Evolutionary conservation across 35 echinoderm and acorn worm species (phyloP), one percentile per base, ranked within the genome.

Genomic region (Strongylocentrotus purpuratus): DNA sequence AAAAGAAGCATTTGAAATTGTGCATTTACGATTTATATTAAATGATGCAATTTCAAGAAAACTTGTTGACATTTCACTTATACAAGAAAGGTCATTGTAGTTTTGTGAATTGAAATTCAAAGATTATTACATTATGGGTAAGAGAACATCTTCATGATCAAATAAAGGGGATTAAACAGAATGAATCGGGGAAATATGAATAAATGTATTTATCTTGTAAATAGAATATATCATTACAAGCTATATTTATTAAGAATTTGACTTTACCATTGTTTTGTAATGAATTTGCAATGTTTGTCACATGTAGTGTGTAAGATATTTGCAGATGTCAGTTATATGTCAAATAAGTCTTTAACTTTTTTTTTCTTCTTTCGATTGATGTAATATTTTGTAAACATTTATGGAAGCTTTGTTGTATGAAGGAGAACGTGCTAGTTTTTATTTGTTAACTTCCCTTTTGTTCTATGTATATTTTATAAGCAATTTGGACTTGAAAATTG

Each of bases 171-270:
- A 28, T 78, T 78, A 28, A n/a, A 78, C 15, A 78, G 65, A 78
- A 78, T n/a, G 65, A 78, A n/a, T 28, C 7, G 18, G 65, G 65
- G 65, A 28, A 59, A 78, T 78, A 78, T 28, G n/a, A 22, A n/a
- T 78, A 78, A 78, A 78, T 78, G 28, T 78, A 78, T 78, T 78
- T 78, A 78, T 78, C 65, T 78, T 78, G 65, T 78, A 78, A 78
- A 78, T 78, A 78, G 65, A 78, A 78, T 78, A 78, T 78, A 78
- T 78, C 65, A 78, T 78, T 22, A 78, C 65, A 78, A 78, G 28
- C 65, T 78, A 78, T 78, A 78, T 78, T 78, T 78, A 78, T 18
- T 78, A 78, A 78, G 0, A 22, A 78, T 28, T 70, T 78, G 65
- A 78, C 7, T 78, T 78, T 28, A 78, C 20, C 18, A 78, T 78